These are phyloP conservation scores for Pterobdella sp. DNA, from an alignment of 2,888 invertebrate species.

Conservation along the genomic window DNA sequence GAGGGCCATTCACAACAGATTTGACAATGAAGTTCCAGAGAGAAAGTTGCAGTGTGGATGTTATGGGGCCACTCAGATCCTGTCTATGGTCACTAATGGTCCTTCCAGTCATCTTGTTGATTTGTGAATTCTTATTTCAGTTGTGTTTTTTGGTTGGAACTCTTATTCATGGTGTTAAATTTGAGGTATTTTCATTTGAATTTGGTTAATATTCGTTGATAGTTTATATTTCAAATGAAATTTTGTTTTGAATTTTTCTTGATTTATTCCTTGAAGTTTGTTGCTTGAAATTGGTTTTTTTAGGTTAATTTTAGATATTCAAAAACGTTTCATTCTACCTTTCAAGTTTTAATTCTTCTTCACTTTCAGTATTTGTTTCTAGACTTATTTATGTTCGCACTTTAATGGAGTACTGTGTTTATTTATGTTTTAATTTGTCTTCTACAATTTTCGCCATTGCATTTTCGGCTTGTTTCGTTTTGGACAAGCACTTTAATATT, in stretches of 20 bases:
- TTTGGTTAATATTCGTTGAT: no score
- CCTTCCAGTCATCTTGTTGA: constrained; percentile 37
- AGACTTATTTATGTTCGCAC: neutral
- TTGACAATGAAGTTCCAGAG: constrained; percentile 20
- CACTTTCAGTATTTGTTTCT: neutral
- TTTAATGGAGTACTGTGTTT: no score
- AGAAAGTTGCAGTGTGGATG: constrained; percentile 43
- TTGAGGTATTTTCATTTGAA: neutral
- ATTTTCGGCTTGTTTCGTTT: neutral
- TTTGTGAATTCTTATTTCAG: constrained; percentile 27
- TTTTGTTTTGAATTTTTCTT: neutral
- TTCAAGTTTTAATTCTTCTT: neutral
- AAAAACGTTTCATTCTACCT: no score
- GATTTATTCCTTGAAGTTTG: neutral
- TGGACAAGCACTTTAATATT: neutral
- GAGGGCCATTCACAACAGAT: constrained; percentile 39
- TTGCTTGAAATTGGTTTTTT: neutral
- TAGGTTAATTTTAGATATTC: no score
- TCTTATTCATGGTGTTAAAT: neutral
- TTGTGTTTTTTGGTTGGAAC: neutral
- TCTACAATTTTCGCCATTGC: neutral
- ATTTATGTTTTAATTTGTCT: neutral
- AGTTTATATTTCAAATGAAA: no score
- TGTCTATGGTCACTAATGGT: constrained; percentile 42
- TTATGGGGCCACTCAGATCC: constrained; percentile 52